Evolutionary conservation across 2,797 vertebrate species (phyloP), one percentile per base, ranked within the genome.

Genomic region (Mycteria americana): DNA sequence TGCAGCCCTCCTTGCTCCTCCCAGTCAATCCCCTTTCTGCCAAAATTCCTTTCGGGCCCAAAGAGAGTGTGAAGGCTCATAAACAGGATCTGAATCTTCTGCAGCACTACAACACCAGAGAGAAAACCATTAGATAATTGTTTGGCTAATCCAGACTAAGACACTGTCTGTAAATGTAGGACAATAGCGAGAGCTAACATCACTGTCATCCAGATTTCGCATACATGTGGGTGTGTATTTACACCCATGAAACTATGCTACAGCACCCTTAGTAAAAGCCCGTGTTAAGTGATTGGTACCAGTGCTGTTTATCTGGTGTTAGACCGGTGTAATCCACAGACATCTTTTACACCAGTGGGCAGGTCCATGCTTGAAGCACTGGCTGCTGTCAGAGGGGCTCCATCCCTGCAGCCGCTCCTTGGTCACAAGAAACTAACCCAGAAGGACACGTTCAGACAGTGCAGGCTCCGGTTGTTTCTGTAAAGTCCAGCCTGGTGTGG

Each of bases 301-400:
- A 64, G 73, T 4, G 28, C 27, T 68, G 79, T n/a, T 33, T 14
- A 7, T 6, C n/a, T 84, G 65, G 7, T 22, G 62, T 11, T 30
- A 74, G 39, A 22, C 5, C 65, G 39, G 14, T 1, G 27, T 18
- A 28, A 91, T 53, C 18, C 0, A 8, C 0, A 0, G 53, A 13
- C 50, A 45, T 10, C 31, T 81, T 30, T 48, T 14, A 57, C 13
- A 13, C 7, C 2, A 48, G 63, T 0, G 0, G 19, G 41, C 17
- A 65, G 53, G 31, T 35, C 6, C 31, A 23, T 2, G 3, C 33
- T 35, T 56, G 11, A 18, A 54, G 43, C 33, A 18, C 1, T 0
- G 31, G 54, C 37, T 2, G 2, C 37, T 13, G 43, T 2, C 23
- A 19, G 43, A 5, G 43, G 22, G 50, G 46, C 28, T 80, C 45